Evolutionary conservation across 1,140 invertebrate species (phyloP).

Genomic region (Leucophenga varia): DNA sequence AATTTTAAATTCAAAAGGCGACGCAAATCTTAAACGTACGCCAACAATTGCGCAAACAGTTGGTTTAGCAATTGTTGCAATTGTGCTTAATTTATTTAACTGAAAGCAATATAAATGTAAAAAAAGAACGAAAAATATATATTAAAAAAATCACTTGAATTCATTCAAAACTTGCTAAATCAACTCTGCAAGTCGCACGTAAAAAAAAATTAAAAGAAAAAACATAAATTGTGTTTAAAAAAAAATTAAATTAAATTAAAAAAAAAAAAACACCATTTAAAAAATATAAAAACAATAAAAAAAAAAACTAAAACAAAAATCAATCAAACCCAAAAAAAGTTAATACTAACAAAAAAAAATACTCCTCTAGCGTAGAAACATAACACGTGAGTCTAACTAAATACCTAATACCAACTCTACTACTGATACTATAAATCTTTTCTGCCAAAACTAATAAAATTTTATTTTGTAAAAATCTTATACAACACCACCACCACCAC

Average conservation of each 20-base stretch:
- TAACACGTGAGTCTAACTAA: no score
- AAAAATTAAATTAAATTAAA: conserved; percentile 29
- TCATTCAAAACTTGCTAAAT: conserved; percentile 31
- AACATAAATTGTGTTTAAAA: conserved; percentile 27
- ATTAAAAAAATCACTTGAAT: conserved; percentile 13
- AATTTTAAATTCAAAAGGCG: conserved; percentile 27
- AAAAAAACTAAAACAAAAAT: no score
- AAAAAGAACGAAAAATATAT: conserved; percentile 8
- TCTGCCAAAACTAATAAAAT: no score
- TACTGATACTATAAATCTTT: no score
- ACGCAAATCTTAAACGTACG: conserved; percentile 43
- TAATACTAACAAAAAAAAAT: no score
- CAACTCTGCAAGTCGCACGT: conserved; percentile 36
- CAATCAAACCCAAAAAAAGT: no score
- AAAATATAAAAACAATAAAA: conserved; percentile 19
- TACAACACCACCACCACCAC: no score
- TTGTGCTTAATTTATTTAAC: conserved; percentile 43
- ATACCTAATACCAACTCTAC: no score
- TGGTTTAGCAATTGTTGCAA: conserved; percentile 47
- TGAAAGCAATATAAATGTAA: no score
- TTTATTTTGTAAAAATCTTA: no score
- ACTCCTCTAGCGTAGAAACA: no score
- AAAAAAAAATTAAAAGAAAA: conserved; percentile 36
- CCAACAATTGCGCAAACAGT: conserved; percentile 46
- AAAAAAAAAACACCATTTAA: no score